A percentile compares a stretch with the other conserved stretches of the same genome.
phyloP scores from a whole-genome alignment of 2,113 vertebrate genomes.

The Anser cygnoides region DNA sequence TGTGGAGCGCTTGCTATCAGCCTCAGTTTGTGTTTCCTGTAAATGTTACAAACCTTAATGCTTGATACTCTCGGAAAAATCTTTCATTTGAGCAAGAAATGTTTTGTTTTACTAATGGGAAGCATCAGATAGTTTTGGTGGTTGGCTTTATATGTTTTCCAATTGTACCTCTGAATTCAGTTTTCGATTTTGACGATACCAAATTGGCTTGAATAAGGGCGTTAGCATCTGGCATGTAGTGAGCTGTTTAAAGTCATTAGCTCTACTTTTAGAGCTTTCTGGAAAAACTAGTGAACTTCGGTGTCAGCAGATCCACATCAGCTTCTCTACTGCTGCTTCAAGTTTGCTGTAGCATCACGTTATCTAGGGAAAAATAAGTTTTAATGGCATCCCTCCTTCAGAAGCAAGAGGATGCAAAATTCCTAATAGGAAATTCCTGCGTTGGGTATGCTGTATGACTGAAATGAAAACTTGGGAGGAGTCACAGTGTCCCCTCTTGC shows the following conservation, averaged over 20 bases:
- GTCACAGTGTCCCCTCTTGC: neutral
- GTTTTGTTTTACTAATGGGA: neutral
- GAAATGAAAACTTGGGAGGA: neutral
- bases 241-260: neutral
- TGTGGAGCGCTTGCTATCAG: neutral
- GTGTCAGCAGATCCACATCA: neutral
- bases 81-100: neutral
- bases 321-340: neutral
- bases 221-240: neutral
- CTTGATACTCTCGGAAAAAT: neutral
- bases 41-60: neutral
- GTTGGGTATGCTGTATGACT: accelerated
- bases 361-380: neutral
- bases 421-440: accelerated
- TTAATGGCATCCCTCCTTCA: neutral
- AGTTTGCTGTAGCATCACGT: neutral
- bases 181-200: neutral
- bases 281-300: neutral
- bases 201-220: neutral
- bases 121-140: neutral
- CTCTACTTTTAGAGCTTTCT: neutral
- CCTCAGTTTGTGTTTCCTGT: neutral
- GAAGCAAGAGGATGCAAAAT: neutral
- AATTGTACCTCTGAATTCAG: neutral
- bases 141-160: neutral